These are phyloP conservation scores for Encarsia formosa DNA, from an alignment of 2,888 invertebrate genomes.

Conservation along the genomic window DNA sequence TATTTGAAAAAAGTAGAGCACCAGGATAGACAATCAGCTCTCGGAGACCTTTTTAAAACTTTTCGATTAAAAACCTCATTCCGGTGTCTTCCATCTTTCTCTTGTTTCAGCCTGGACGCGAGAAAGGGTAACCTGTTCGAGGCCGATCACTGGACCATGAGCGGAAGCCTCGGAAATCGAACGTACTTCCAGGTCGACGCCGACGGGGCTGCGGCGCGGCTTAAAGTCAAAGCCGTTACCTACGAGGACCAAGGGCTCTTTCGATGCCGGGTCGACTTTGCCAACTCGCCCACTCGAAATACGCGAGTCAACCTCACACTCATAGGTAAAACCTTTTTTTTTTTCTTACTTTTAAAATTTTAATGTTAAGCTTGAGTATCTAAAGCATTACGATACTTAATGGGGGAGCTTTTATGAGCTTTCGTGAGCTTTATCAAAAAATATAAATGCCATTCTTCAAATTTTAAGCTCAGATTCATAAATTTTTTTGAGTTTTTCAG, in stretches of 20 bases:
- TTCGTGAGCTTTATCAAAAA: no score
- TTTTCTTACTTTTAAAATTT: no score
- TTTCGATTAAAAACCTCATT: constrained; percentile 22
- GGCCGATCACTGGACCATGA: constrained; percentile 72
- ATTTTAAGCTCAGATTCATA: no score
- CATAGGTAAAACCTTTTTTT: constrained; percentile 86
- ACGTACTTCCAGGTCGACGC: constrained; percentile 71
- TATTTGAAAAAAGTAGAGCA: no score
- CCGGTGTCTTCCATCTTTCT: no score
- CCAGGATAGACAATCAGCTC: no score
- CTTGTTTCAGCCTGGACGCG: constrained; percentile 67
- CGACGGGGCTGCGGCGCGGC: constrained; percentile 58
- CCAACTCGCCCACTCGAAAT: constrained; percentile 83
- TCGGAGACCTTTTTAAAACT: constrained; percentile 5
- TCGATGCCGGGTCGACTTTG: constrained; percentile 84
- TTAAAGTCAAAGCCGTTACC: constrained; percentile 70
- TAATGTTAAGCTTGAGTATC: no score
- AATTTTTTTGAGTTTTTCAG: no score
- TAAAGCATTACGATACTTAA: no score
- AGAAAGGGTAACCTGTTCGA: constrained; percentile 64
- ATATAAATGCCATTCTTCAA: no score
- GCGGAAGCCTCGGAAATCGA: constrained; percentile 71
- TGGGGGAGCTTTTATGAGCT: no score
- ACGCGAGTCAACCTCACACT: constrained; percentile 81
- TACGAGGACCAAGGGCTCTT: constrained; percentile 77